These are phyloP conservation scores for Pseudomyrmex concolor DNA, from an alignment of 1,140 invertebrate species.

Conservation along the genomic window DNA sequence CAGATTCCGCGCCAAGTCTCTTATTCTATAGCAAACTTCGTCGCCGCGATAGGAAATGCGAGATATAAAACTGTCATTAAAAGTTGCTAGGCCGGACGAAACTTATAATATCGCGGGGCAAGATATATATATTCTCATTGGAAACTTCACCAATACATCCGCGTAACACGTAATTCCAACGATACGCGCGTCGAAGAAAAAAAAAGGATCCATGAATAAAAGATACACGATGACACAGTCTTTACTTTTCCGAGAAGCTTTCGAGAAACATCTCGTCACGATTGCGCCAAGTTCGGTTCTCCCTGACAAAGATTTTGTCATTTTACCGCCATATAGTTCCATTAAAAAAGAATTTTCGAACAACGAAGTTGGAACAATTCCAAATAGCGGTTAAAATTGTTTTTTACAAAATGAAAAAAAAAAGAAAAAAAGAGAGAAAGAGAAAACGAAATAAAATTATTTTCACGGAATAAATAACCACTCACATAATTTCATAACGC, in stretches of 20 bases:
- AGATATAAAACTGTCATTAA: conserved; percentile 59
- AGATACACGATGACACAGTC: conserved; percentile 52
- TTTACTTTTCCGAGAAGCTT: conserved; percentile 32
- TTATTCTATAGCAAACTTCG: conserved; percentile 54
- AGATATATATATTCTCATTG: conserved; percentile 47
- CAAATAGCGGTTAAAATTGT: conserved; percentile 29
- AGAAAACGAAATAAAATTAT: background rate
- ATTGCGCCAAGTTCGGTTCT: conserved; percentile 46
- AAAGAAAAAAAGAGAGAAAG: no score
- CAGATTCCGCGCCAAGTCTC: conserved; percentile 19
- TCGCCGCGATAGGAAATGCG: conserved; percentile 39
- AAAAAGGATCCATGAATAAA: conserved; percentile 54
- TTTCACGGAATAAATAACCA: conserved; percentile 6
- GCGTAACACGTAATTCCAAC: conserved; percentile 49
- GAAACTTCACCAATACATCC: conserved; percentile 55
- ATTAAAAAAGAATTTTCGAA: conserved; percentile 47
- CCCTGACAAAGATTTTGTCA: conserved; percentile 51
- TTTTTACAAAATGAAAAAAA: background rate
- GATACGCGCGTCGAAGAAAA: conserved; percentile 1
- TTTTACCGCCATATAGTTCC: conserved; percentile 27
- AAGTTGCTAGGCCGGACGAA: conserved; percentile 37
- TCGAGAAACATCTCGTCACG: conserved; percentile 43
- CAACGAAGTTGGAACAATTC: conserved; percentile 22
- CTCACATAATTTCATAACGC: no score
- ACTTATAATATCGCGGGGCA: conserved; percentile 45